Evolutionary conservation across 1,140 invertebrate genomes (phyloP), one percentile per base, ranked within the genome.

Genomic region (Procambarus virginalis): DNA sequence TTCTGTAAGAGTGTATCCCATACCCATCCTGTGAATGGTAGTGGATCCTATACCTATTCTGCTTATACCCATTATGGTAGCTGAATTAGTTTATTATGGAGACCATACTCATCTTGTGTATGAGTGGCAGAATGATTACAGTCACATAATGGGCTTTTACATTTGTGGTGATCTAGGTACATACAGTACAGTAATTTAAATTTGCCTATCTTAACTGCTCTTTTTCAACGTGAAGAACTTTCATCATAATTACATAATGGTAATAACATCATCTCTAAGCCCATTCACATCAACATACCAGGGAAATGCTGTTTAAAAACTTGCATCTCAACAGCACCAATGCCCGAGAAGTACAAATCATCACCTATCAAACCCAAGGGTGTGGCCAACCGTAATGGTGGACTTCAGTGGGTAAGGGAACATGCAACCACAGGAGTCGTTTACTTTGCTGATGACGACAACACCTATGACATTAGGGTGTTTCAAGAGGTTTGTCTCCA

Each of bases 381-480:
- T 9, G 93, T 96, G 17, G 89, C 95, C 8, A 96, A 96, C 92
- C 93, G 96, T 87, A 95, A 96, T 91, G 94, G 95, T 20, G 96
- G 94, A 5, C 92, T 96, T 9, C 85, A 93, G 60, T 96, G 96
- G 95, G 93, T 96, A 9, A 92, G 95, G 51, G 60, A 60, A 20
- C 55, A 82, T 20, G 80, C 91, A 1, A 73, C 58, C 2, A 76
- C 92, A 76, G 98, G 97, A 5, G 96, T 99, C n/a, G 95, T 99
- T 82, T 99, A 99, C 95, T 99, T 99, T 94, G 98, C 98, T 70
- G 98, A 99, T 94, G 98, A 99, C 94, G 98, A 99, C 94, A 99
- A 99, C 93, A 97, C 97, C 0, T 98, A 98, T 93, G 97, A 98
- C 94, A 95, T 98, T 93, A 94, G 96, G 92, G 94, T 98, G 70